A percentile compares a stretch with the other conserved stretches of the same genome.
phyloP scores from a whole-genome alignment of 1,140 invertebrate species.

The Pissodes strobi region DNA sequence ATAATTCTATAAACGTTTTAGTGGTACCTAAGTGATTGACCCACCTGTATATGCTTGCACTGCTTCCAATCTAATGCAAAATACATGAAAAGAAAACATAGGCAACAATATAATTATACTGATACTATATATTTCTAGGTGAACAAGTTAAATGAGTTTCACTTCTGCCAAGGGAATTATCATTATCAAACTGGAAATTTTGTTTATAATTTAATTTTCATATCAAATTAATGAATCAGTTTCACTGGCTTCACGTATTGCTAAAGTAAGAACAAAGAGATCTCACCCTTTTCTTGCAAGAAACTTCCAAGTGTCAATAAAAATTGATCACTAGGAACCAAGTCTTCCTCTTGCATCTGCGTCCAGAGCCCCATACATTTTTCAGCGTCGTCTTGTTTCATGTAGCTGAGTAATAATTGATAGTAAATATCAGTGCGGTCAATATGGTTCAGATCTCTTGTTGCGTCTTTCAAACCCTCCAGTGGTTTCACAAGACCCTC shows the following conservation, averaged over 20 bases:
- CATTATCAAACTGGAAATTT: too few species aligned
- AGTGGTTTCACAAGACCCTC: constrained; percentile 68
- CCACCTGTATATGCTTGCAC: too few species aligned
- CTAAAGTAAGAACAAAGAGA: background rate
- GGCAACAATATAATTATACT: too few species aligned
- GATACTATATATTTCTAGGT: too few species aligned
- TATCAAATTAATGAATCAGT: too few species aligned
- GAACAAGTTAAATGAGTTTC: too few species aligned
- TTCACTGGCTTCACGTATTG: background rate
- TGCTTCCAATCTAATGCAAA: too few species aligned
- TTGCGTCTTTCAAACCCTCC: constrained; percentile 74
- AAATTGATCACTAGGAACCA: constrained; percentile 71
- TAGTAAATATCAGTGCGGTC: constrained; percentile 76
- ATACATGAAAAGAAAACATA: too few species aligned
- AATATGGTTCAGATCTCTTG: constrained; percentile 73
- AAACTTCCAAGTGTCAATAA: constrained; percentile 67
- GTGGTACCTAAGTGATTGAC: too few species aligned
- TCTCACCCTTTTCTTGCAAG: constrained; percentile 63
- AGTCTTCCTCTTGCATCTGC: constrained; percentile 79
- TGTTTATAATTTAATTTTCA: too few species aligned
- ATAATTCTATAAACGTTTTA: too few species aligned
- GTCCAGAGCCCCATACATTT: constrained; percentile 78
- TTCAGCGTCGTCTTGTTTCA: constrained; percentile 68
- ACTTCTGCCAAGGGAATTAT: too few species aligned
- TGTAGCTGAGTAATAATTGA: constrained; percentile 71